Conservation (phyloP, 1,140 invertebrate species). For the Reticulitermes speratus region DNA sequence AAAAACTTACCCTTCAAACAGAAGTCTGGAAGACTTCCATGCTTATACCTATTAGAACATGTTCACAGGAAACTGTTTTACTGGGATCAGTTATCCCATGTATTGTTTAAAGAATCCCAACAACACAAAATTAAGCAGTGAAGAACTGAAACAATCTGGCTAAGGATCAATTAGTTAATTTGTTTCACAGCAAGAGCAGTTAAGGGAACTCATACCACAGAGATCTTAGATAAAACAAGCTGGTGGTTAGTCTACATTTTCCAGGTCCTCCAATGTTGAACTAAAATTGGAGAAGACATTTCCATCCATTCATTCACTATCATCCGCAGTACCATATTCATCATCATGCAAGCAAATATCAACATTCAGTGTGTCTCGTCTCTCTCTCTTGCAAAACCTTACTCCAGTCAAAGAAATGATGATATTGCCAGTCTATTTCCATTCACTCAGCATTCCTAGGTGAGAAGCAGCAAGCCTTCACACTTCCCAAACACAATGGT, state of each 20-base stretch:
- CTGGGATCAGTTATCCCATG: no score
- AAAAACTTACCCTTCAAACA: no score
- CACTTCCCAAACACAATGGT: not conserved
- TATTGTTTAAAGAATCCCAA: not conserved
- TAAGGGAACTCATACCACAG: not conserved
- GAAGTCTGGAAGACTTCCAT: not conserved
- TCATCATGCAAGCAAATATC: not conserved
- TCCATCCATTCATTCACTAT: not conserved
- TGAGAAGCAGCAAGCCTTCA: not conserved
- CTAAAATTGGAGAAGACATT: not conserved
- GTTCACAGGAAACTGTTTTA: not conserved
- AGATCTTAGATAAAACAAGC: constrained; percentile 16
- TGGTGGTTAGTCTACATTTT: not conserved
- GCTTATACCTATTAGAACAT: not conserved
- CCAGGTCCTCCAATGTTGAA: not conserved
- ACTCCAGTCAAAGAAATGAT: not conserved
- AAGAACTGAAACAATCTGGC: not conserved
- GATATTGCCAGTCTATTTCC: not conserved
- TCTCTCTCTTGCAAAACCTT: not conserved
- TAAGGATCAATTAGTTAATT: not conserved
- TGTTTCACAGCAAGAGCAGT: not conserved
- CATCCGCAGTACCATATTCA: not conserved
- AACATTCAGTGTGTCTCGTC: not conserved
- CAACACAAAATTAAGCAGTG: not conserved
- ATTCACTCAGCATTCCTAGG: not conserved